Evolutionary conservation across 2,113 vertebrate genomes (phyloP), one percentile per base, ranked within the genome.

Genomic region (Micromys minutus): DNA sequence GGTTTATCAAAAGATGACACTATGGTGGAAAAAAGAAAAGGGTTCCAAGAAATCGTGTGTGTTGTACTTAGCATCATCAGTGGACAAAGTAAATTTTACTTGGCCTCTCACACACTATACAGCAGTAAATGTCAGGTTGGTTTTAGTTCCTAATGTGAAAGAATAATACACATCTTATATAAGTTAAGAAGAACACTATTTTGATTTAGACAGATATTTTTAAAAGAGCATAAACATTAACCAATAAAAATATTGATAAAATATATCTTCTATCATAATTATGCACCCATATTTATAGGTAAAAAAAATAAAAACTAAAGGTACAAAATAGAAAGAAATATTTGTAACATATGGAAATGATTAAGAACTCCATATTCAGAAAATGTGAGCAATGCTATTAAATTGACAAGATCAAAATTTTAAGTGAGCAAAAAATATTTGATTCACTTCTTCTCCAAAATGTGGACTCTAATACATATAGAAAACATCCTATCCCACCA

Each of bases 41-140:
- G 21, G 83, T 94, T 71, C 79, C 34, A 52, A 61, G 61, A 81
- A 81, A 71, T 52, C 16, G 1, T 88, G 39, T 57, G 36, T 2
- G 16, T 42, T 65, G 45, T 31, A 91, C 55, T 93, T 81, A 39
- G 61, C 85, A 77, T 22, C 0, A 7, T 57, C 52, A 45, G 55
- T 75, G 6, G 52, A 93, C 93, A 90, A 74, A 55, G 26, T 1
- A 4, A 76, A 69, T 3, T 59, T 94, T 81, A 71, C 9, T 22
- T 21, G 36, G 2, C 57, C 59, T 31, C 34, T 94, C 47, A 92
- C 1, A 65, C 19, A 36, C 79, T 15, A 61, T 11, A 57, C 34
- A 55, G 87, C 86, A 77, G 9, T 61, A 87, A 89, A 95, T 91
- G 83, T 65, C 24, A 89, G 67, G 61, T 80, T 36, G 26, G 74